These are phyloP conservation scores for Psittacula echo DNA, from an alignment of 2,797 vertebrate species.

Conservation along the genomic window DNA sequence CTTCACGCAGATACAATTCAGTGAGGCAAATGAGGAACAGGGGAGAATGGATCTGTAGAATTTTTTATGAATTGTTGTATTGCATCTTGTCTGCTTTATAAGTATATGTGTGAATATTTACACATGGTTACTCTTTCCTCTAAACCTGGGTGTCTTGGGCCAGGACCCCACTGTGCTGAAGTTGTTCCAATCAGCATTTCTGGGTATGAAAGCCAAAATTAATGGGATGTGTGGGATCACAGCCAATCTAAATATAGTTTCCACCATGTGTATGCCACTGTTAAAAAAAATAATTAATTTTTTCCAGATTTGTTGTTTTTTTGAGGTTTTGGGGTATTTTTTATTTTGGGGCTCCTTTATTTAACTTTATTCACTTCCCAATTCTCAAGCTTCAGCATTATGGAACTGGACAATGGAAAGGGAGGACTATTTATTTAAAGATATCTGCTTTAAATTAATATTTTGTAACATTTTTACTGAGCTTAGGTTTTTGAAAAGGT, in stretches of 20 bases:
- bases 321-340: neutral
- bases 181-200: conserved; percentile 17
- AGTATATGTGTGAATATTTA: neutral
- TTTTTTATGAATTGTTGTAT: neutral
- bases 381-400: neutral
- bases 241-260: conserved; percentile 48
- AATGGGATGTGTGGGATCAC: conserved; percentile 10
- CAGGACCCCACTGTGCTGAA: conserved; percentile 42
- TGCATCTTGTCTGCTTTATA: neutral
- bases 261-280: conserved; percentile 19
- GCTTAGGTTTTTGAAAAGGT: neutral
- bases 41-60: neutral
- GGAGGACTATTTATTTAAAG: neutral
- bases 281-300: neutral
- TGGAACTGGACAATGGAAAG: neutral
- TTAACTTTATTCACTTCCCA: neutral
- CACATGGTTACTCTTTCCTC: neutral
- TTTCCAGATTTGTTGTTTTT: neutral
- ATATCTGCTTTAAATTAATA: neutral
- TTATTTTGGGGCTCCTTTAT: neutral
- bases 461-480: neutral
- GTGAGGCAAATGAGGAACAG: neutral
- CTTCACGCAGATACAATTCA: neutral
- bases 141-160: neutral
- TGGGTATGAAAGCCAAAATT: conserved; percentile 13